Evolutionary conservation across 2,113 vertebrate species (phyloP).

Genomic region (Oryzias curvinotus): DNA sequence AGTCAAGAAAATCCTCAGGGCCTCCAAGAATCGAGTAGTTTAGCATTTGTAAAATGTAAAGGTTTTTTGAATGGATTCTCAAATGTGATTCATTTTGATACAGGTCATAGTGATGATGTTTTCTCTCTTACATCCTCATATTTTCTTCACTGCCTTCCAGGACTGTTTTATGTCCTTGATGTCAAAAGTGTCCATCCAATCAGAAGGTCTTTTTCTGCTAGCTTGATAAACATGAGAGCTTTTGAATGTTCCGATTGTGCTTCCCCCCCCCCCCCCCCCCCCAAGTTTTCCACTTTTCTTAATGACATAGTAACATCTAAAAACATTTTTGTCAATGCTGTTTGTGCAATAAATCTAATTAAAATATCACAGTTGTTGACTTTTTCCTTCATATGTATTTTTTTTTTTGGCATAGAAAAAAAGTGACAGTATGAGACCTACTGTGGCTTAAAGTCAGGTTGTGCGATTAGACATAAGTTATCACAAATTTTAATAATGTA

Average conservation of each 20-base stretch:
- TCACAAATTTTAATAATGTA: no score
- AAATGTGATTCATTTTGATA: slow-evolving; percentile 47
- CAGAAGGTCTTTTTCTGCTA: slow-evolving; percentile 18
- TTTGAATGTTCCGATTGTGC: slow-evolving; percentile 45
- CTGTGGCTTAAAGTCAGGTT: no score
- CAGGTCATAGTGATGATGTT: slow-evolving; percentile 21
- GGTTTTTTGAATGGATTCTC: slow-evolving; percentile 27
- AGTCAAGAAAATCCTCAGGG: not conserved
- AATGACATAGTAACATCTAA: slow-evolving; percentile 62
- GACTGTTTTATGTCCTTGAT: slow-evolving; percentile 11
- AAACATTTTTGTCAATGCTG: slow-evolving; percentile 75
- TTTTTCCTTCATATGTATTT: not conserved
- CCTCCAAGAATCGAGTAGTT: slow-evolving; percentile 8
- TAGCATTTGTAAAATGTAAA: slow-evolving; percentile 14
- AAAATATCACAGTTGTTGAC: slow-evolving; percentile 27
- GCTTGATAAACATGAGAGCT: slow-evolving; percentile 12
- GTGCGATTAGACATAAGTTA: no score
- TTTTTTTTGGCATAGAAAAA: not conserved
- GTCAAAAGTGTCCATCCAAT: slow-evolving; percentile 8
- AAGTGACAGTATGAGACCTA: not conserved
- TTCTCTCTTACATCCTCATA: slow-evolving; percentile 5
- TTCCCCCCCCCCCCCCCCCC: slow-evolving; percentile 29
- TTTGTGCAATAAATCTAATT: slow-evolving; percentile 81
- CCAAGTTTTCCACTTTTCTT: slow-evolving; percentile 51
- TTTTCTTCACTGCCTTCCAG: not conserved